Conservation (phyloP, 1,140 invertebrate species). For the Neotoxoptera formosana region DNA sequence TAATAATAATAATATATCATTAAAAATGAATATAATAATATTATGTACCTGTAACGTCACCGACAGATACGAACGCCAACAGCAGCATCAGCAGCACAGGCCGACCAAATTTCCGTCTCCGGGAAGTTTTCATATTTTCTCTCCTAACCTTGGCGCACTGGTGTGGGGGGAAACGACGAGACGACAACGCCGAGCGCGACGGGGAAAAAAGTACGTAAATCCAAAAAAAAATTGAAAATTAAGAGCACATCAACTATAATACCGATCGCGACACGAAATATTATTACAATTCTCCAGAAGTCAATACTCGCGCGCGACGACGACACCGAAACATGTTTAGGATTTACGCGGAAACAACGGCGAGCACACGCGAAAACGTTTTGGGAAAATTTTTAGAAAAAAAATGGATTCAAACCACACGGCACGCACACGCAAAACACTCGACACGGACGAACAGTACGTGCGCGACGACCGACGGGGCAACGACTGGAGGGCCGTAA, state of each 20-base stretch:
- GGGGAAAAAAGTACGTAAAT: neutral
- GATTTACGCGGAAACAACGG: neutral
- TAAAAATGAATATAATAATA: neutral
- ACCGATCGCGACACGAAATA: neutral
- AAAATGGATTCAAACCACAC: neutral
- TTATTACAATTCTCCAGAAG: neutral
- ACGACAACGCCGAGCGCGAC: neutral
- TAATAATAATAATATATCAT: neutral
- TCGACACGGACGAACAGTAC: neutral
- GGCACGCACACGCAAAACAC: neutral
- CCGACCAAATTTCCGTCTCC: neutral
- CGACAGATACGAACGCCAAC: neutral
- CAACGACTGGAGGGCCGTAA: neutral
- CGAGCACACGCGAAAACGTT: neutral
- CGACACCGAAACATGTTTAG: neutral
- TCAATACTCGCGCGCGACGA: neutral
- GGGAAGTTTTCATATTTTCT: constrained; percentile 17
- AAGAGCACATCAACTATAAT: neutral
- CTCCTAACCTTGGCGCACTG: neutral
- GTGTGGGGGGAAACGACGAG: neutral
- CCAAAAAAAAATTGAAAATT: neutral
- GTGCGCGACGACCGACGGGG: neutral
- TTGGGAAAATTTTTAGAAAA: neutral
- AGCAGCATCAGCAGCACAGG: constrained; percentile 14
- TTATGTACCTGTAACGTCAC: constrained; percentile 22